Evolutionary conservation across 2,113 vertebrate species (phyloP), one percentile per base, ranked within the genome.

Genomic region (Syrrhaptes paradoxus): DNA sequence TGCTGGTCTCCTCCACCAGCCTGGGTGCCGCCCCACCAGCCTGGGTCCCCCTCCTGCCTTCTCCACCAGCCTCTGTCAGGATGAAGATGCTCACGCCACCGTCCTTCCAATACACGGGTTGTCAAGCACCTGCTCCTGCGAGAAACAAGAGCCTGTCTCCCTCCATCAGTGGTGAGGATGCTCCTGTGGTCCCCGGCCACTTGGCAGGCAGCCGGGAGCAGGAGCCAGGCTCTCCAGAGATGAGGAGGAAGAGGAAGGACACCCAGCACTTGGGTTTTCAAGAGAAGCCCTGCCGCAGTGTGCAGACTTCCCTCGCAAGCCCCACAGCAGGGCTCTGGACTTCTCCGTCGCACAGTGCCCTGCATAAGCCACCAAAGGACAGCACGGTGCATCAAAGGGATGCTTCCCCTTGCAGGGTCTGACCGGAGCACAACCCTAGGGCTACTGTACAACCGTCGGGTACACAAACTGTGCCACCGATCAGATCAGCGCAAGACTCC

Each of bases 91-190:
- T 65, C 59, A 17, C 4, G 11, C 61, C n/a, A 22, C n/a, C 6
- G 1, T 55, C 41, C n/a, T 22, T 48, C 59, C 49, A 2, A 0
- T 8, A 1, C 10, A 13, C 3, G 3, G 36, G 25, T 29, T 34
- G 19, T 62, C 46, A 54, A 48, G 66, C 3, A 5, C 32, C n/a
- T 10, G 11, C 32, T 78, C 26, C 65, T 32, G 20, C 48, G 52
- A 15, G 32, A 61, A 62, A 55, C 7, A 10, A 45, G 34, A 49
- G 62, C 54, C 26, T 10, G 54, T 78, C 45, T 61, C 36, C 9
- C 31, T 25, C 43, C 71, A 19, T 19, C 61, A 43, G 52, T 17
- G 19, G 52, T 4, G 2, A 19, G 51, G 18, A 43, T 41, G 61
- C 29, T 49, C 18, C 45, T 52, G 21, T 62, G 32, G 54, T 11